Evolutionary conservation across 2,113 vertebrate genomes (phyloP), one percentile per base, ranked within the genome.

Genomic region (Colius striatus): DNA sequence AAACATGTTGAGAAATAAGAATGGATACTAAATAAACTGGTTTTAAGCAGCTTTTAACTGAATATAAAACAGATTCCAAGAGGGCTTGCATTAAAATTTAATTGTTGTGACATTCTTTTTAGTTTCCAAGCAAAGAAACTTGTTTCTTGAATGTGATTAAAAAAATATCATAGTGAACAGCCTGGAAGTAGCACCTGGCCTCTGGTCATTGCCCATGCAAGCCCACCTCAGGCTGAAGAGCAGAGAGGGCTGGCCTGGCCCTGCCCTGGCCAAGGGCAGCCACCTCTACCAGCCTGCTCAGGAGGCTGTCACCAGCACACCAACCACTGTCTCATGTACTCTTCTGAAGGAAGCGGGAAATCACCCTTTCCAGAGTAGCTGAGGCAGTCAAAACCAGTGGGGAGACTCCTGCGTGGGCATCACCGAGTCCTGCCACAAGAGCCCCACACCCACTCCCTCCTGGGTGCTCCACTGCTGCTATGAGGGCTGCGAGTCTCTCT

Each of bases 181-280:
- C 10, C 55, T 30, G 0, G 2, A 12, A 50, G 53, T 2, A 45
- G 16, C 43, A 16, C 6, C 10, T 50, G 58, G 23, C 9, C 30
- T 66, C 45, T 66, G 36, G 27, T 48, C 9, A 1, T 20, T 58
- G 11, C 57, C 13, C 26, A 15, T 9, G 25, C 22, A 38, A 65
- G 17, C 8, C 29, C 34, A 14, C 13, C 1, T 1, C 8, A 11
- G 27, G 13, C 7, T 2, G 9, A n/a, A 7, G 25, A 7, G 4
- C 55, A 13, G 27, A 27, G 26, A 54, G 6, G 4, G 18, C 1
- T 27, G 36, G 18, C 22, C 11, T 30, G 54, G 38, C n/a, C n/a
- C 23, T 34, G 58, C 26, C 61, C 3, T 3, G 8, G 45, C 27
- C 17, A 3, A 25, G 23, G 36, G 48, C 1, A 2, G 36, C 25